Base-by-base conservation (phyloP, 2,113 vertebrate species). In the Psittacara wagleri region DNA sequence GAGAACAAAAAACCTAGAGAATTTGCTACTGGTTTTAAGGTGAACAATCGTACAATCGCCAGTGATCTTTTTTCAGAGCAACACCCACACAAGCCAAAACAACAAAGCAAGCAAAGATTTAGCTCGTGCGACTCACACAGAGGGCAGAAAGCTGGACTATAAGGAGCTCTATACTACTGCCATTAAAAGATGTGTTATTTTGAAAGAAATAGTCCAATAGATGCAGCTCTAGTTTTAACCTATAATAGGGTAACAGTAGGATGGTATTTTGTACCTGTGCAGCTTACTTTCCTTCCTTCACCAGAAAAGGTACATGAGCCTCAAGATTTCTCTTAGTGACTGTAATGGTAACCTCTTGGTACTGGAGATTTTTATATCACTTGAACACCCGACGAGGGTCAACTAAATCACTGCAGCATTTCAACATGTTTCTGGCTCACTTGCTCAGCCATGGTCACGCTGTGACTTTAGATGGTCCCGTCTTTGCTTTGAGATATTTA, bases 381-480 rank as follows among this genome's bases (percentile, higher is more conserved):
- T 24, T 29, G 46, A 75, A 54, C 17, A 55, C 17, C 1, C 0
- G 0, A 35, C 3, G 6, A 29, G 27, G 17, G 20, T 12, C 27
- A 67, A 15, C 13, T 66, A 48, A 76, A 81, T 31, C 31, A 16
- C 18, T 39, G 37, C 0, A 0, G 10, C 13, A 51, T 67, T 72
- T 92, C 41, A 55, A 39, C 7, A 2, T 2, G 5, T 31, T 76
- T 85, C 69, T 76, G 31, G 27, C 27, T 61, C 23, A 8, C 64
- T 43, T 27, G 6, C 61, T 74, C 28, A 87, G 41, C 23, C 33
- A 11, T n/a, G 28, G 23, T 17, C 37, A 5, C 25, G 27, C 13
- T 67, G 20, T 44, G 41, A 7, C 13, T 66, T 81, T 23, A 66
- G 23, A 85, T 24, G 24, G n/a, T 67, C 11, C 3, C 7, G 16